A percentile compares a stretch with the other conserved stretches of the same genome.
These are phyloP conservation scores for Xerus rutilus DNA, from an alignment of 2,797 vertebrate genomes.

Conservation along the genomic window DNA sequence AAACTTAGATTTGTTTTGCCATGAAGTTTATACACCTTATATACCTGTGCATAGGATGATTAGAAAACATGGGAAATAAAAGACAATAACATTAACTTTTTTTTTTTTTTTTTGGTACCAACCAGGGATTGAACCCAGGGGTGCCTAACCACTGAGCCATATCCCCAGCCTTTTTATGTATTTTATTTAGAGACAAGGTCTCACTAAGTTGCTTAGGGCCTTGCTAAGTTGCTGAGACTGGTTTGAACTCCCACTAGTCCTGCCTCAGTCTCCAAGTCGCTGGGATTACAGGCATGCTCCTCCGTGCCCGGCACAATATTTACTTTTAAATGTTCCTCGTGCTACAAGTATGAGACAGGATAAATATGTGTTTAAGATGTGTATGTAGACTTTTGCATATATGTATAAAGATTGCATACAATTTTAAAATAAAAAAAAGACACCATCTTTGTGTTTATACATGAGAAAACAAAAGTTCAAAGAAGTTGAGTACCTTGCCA, in stretches of 20 bases:
- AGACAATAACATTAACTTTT: too few relatives aligned
- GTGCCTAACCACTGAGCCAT: too few relatives aligned
- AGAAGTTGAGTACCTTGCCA: not conserved
- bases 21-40: not conserved
- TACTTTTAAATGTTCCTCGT: not conserved
- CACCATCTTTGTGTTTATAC: not conserved
- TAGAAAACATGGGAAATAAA: not conserved
- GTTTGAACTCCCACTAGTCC: too few relatives aligned
- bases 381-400: not conserved
- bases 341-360: not conserved
- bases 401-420: not conserved
- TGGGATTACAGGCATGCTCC: too few relatives aligned
- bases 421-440: conserved; percentile 6
- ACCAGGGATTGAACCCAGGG: too few relatives aligned
- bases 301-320: not conserved
- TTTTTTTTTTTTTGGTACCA: too few relatives aligned
- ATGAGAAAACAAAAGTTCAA: not conserved
- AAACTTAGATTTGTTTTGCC: not conserved
- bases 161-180: too few relatives aligned
- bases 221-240: too few relatives aligned
- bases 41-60: not conserved
- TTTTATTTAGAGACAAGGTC: too few relatives aligned
- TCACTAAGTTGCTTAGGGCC: too few relatives aligned
- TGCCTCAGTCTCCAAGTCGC: too few relatives aligned
- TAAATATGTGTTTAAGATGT: not conserved